These are phyloP conservation scores for Mantis religiosa DNA, from an alignment of 2,888 invertebrate species.

Conservation along the genomic window DNA sequence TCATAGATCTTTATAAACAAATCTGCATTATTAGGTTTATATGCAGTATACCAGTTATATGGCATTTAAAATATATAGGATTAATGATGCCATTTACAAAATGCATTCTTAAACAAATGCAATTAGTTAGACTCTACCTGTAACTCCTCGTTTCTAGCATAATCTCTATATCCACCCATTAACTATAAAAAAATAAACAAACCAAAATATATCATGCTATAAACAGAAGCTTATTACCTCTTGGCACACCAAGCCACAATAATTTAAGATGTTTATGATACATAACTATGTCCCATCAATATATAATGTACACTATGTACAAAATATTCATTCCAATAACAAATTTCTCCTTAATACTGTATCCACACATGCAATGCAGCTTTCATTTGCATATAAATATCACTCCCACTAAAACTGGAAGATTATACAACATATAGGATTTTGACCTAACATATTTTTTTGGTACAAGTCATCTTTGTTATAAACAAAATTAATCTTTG, in stretches of 20 bases:
- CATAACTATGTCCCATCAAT: not conserved
- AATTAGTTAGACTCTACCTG: slow-evolving; percentile 32
- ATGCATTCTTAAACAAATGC: slow-evolving; percentile 51
- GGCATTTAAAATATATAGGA: not conserved
- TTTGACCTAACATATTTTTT: slow-evolving; percentile 5
- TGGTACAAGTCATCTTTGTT: slow-evolving; percentile 20
- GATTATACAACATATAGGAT: slow-evolving; percentile 27
- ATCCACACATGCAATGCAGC: not conserved
- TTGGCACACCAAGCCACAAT: not conserved
- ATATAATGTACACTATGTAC: slow-evolving; percentile 8
- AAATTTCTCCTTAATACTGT: not conserved
- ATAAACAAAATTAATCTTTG: slow-evolving; percentile 21
- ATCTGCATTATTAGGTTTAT: not conserved
- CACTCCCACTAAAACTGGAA: slow-evolving; percentile 51
- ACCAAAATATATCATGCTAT: slow-evolving; percentile 11
- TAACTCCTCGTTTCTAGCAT: not conserved
- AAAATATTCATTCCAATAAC: not conserved
- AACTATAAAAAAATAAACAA: not conserved
- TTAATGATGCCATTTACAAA: slow-evolving; percentile 14
- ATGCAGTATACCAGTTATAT: not conserved
- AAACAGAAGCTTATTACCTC: slow-evolving; percentile 1
- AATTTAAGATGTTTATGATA: not conserved
- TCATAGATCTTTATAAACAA: not conserved
- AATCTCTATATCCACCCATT: not conserved
- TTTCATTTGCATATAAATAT: slow-evolving; percentile 6